A percentile compares a stretch with the other conserved stretches of the same genome.
These are phyloP conservation scores for Branchinecta sandiegonensis DNA, from an alignment of 2,888 invertebrate genomes.

Conservation along the genomic window DNA sequence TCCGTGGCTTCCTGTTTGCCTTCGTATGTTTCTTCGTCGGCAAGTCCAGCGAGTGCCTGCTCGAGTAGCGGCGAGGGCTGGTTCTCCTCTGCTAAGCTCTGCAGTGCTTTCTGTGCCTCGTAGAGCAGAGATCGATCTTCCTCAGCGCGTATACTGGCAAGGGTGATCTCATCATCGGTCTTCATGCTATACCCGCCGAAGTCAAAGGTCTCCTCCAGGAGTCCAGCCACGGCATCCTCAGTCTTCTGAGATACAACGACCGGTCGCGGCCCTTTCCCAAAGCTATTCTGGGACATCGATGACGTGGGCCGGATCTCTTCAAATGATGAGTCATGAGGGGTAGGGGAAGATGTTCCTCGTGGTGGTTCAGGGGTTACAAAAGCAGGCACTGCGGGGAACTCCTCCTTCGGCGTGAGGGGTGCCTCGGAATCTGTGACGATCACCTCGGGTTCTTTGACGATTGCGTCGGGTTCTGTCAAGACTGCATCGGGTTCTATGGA, in stretches of 20 bases:
- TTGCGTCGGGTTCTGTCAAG: not conserved
- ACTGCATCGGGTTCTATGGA: not conserved
- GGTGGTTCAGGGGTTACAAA: not conserved
- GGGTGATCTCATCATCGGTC: constrained; percentile 38
- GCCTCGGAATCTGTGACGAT: not conserved
- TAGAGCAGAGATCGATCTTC: constrained; percentile 59
- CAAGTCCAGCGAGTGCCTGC: constrained; percentile 22
- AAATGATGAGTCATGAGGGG: not conserved
- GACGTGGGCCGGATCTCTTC: constrained; percentile 3
- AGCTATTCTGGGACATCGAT: not conserved
- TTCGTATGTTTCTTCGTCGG: constrained; percentile 16
- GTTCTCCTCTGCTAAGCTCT: constrained; percentile 48
- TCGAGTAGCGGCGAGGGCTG: constrained; percentile 17
- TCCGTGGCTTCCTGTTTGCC: constrained; percentile 2
- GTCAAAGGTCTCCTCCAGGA: constrained; percentile 64
- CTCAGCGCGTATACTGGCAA: constrained; percentile 38
- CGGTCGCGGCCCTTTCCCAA: constrained; percentile 48
- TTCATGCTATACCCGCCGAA: constrained; percentile 28
- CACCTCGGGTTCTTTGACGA: not conserved
- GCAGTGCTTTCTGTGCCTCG: constrained; percentile 68
- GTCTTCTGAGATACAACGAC: constrained; percentile 83
- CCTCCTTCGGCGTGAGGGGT: not conserved
- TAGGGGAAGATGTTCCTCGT: not conserved
- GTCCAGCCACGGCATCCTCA: constrained; percentile 75
- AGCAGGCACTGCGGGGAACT: not conserved